These are phyloP conservation scores for Eubasilissa splendida DNA, from an alignment of 2,888 invertebrate genomes.

Conservation along the genomic window DNA sequence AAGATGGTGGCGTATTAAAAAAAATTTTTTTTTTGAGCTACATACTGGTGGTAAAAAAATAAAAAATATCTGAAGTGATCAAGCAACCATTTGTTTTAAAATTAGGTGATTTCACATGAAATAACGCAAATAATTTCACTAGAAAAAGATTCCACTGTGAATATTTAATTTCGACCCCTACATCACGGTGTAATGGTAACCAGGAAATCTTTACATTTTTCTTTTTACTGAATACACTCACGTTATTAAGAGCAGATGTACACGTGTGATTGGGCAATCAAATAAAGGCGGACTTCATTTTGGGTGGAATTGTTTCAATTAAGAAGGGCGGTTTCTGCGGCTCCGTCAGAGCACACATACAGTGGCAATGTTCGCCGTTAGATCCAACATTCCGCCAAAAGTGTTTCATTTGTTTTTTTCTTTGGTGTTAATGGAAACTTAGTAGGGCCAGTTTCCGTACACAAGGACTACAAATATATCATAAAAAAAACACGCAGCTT, in stretches of 20 bases:
- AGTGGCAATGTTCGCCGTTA: conserved; percentile 23
- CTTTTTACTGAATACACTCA: not conserved
- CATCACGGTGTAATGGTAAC: no score
- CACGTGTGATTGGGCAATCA: conserved; percentile 41
- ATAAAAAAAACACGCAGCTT: no score
- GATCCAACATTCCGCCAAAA: conserved; percentile 13
- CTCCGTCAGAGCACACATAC: not conserved
- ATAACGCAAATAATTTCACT: no score
- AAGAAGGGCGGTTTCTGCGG: conserved; percentile 31
- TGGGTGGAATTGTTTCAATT: conserved; percentile 44
- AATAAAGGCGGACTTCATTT: conserved; percentile 47
- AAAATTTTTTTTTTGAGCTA: no score
- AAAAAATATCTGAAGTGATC: no score
- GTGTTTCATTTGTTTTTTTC: conserved; percentile 30
- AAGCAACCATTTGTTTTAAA: no score
- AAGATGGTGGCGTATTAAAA: no score
- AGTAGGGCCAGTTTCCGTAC: conserved; percentile 10
- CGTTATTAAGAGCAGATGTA: conserved; percentile 23
- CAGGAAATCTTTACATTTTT: not conserved
- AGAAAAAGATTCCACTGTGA: no score
- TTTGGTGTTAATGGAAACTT: conserved; percentile 32
- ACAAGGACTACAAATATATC: not conserved
- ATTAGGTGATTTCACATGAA: no score
- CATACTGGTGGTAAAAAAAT: no score
- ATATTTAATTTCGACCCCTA: no score